These are phyloP conservation scores for Botrylloides violaceus DNA, from an alignment of 23 tunicate genomes.

Conservation along the genomic window DNA sequence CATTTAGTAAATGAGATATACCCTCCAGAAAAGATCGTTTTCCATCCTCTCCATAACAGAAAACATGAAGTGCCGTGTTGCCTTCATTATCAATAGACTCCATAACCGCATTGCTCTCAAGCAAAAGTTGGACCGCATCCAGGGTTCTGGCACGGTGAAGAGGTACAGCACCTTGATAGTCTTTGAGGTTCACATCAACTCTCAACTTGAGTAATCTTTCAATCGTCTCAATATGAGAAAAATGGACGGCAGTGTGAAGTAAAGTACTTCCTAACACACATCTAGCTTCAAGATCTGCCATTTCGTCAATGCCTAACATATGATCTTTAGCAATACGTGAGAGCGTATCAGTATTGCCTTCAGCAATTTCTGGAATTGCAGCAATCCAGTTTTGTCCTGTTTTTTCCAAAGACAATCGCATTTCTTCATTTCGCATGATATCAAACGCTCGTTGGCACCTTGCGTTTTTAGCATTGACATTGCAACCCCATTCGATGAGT, in stretches of 20 bases:
- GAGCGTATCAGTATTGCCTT: conserved; percentile 30
- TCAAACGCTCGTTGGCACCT: conserved; percentile 69
- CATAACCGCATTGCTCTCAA: conserved; percentile 71
- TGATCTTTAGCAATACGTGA: conserved; percentile 54
- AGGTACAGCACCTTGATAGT: conserved; percentile 84
- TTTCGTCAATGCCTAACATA: conserved; percentile 58
- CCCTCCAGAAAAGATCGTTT: conserved; percentile 57
- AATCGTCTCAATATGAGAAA: conserved; percentile 37
- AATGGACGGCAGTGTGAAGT: conserved; percentile 85
- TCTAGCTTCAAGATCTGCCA: conserved; percentile 71
- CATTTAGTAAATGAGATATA: conserved; percentile 21
- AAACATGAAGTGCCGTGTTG: conserved; percentile 73
- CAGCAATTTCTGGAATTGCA: conserved; percentile 48
- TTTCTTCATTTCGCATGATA: conserved; percentile 56
- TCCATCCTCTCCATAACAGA: conserved; percentile 52
- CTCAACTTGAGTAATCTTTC: conserved; percentile 68
- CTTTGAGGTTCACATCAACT: conserved; percentile 61
- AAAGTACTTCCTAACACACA: conserved; percentile 76
- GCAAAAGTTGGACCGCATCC: conserved; percentile 41
- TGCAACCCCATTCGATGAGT: conserved; percentile 88
- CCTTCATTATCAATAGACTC: conserved; percentile 76
- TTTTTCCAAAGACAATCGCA: conserved; percentile 53
- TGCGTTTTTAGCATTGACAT: conserved; percentile 44
- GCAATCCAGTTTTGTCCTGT: conserved; percentile 27
- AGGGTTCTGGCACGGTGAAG: conserved; percentile 58